A percentile compares a stretch with the other conserved stretches of the same genome.
Conservation (phyloP, 2,888 invertebrate species). For the Nebria salina region DNA sequence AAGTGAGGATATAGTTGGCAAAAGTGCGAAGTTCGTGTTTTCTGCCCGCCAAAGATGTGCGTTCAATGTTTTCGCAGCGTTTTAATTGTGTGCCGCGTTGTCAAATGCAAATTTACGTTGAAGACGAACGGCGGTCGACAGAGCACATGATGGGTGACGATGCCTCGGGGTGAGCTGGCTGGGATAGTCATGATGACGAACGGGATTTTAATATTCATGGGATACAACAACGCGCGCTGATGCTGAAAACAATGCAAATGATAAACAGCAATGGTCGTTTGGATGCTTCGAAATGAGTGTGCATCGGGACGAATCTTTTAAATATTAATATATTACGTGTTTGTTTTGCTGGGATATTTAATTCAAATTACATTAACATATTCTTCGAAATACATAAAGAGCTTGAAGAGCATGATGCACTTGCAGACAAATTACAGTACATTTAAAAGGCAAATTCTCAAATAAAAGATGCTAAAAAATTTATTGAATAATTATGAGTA, state of each 20-base stretch:
- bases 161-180: slow-evolving; percentile 5
- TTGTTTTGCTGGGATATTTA: background rate
- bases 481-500: no score
- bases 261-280: slow-evolving; percentile 3
- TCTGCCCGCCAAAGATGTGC: background rate
- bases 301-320: background rate
- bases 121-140: background rate
- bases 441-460: no score
- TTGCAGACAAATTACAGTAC: no score
- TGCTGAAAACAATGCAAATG: slow-evolving; percentile 38
- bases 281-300: background rate
- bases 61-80: slow-evolving; percentile 5
- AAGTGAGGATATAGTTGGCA: background rate
- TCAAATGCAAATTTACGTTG: slow-evolving; percentile 30
- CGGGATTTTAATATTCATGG: slow-evolving; percentile 32
- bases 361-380: background rate
- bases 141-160: background rate
- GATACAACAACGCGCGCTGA: slow-evolving; percentile 7
- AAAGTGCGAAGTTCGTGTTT: background rate
- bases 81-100: slow-evolving; percentile 26
- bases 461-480: no score
- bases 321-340: slow-evolving; percentile 12
- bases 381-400: background rate
- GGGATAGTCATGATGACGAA: slow-evolving; percentile 23
- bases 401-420: background rate